A percentile compares a stretch with the other conserved stretches of the same genome.
Conservation (phyloP, 1,140 invertebrate species). For the Drosophila kurseongensis region DNA sequence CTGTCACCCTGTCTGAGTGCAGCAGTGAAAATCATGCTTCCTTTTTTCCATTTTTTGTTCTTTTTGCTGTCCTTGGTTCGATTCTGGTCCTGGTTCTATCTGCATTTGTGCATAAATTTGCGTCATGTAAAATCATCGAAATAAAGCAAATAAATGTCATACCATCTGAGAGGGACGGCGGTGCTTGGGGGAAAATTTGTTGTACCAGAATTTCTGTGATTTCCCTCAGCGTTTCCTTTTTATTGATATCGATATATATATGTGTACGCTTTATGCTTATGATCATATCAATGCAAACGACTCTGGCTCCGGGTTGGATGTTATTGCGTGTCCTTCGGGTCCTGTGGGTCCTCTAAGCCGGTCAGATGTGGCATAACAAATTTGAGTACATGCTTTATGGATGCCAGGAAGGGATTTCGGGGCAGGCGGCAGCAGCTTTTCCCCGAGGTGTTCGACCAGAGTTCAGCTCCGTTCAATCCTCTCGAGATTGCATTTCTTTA, state of each 20-base stretch:
- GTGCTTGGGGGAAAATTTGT: background rate
- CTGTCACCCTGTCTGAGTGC: slow-evolving; percentile 29
- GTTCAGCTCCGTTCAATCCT: slow-evolving; percentile 21
- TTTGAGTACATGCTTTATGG: slow-evolving; percentile 46
- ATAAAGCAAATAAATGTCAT: slow-evolving; percentile 80
- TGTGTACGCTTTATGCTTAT: slow-evolving; percentile 70
- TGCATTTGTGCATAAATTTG: slow-evolving; percentile 74
- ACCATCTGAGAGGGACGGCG: slow-evolving; percentile 26
- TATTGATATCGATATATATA: slow-evolving; percentile 35
- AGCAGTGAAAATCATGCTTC: slow-evolving; percentile 13
- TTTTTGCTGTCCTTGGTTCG: slow-evolving; percentile 7
- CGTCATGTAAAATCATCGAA: slow-evolving; percentile 78
- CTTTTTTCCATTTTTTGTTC: slow-evolving; percentile 6
- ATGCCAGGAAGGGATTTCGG: slow-evolving; percentile 33
- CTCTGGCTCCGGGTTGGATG: slow-evolving; percentile 18
- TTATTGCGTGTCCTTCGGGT: slow-evolving; percentile 46
- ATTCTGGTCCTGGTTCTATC: slow-evolving; percentile 29
- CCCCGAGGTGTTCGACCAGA: slow-evolving; percentile 28
- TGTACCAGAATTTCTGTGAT: slow-evolving; percentile 30
- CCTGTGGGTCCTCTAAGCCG: slow-evolving; percentile 34
- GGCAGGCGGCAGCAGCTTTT: background rate
- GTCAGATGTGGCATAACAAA: slow-evolving; percentile 52
- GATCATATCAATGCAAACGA: slow-evolving; percentile 66
- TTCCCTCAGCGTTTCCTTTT: slow-evolving; percentile 36
- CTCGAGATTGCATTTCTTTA: slow-evolving; percentile 52